Conservation (phyloP, 2,888 invertebrate genomes). For the Leucophenga montana region DNA sequence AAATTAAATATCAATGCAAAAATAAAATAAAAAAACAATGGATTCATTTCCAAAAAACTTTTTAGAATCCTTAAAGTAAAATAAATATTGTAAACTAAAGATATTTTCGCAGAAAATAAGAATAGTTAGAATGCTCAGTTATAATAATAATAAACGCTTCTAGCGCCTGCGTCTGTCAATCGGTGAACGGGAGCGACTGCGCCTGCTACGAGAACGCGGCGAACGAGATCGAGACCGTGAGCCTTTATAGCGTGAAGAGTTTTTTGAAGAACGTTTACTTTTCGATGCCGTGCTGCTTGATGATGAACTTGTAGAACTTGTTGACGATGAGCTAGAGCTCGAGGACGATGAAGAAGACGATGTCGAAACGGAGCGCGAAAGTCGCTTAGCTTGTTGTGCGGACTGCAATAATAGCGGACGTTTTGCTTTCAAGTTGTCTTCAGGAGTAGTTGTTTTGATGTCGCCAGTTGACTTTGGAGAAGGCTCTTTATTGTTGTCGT, state of each 20-base stretch:
- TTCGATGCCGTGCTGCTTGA: conserved; percentile 1
- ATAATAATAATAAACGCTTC: background rate
- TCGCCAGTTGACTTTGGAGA: conserved; percentile 24
- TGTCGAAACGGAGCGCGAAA: conserved; percentile 49
- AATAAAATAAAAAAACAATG: background rate
- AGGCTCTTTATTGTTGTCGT: conserved; percentile 18
- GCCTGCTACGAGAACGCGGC: background rate
- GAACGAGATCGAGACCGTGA: conserved; percentile 1
- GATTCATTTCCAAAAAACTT: background rate
- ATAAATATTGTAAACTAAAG: conserved; percentile 15
- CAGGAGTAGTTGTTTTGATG: conserved; percentile 26
- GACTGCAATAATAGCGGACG: conserved; percentile 31
- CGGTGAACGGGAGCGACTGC: conserved; percentile 7
- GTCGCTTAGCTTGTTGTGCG: conserved; percentile 38
- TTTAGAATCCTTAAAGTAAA: background rate
- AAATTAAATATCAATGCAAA: too few species aligned
- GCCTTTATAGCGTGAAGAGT: background rate
- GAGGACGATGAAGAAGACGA: conserved; percentile 46
- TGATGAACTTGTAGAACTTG: background rate
- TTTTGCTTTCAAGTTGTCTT: conserved; percentile 19
- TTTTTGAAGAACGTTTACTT: background rate
- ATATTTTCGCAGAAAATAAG: conserved; percentile 26
- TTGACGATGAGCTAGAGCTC: background rate
- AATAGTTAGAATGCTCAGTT: background rate
- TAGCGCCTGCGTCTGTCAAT: conserved; percentile 10